Percentiles rank a stretch among this genome's conserved stretches.
phyloP scores from a whole-genome alignment of 2,797 vertebrate species.

The Oophaga sylvatica region DNA sequence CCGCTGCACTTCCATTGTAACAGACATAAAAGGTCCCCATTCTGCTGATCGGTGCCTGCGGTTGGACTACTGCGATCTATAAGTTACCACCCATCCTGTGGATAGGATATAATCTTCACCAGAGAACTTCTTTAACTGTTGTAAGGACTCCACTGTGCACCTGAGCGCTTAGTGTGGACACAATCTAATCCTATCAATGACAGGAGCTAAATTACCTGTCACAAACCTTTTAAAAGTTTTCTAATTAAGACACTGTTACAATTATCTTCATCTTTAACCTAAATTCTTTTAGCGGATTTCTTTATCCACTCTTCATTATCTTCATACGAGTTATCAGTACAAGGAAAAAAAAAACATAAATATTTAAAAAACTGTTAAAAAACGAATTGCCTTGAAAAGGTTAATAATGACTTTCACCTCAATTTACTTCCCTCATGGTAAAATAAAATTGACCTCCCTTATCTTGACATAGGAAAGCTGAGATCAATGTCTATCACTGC shows the following conservation, averaged over 20 bases:
- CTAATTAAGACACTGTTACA: constrained; percentile 27
- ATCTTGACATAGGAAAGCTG: constrained; percentile 46
- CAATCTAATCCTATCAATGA: not conserved
- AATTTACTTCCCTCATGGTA: constrained; percentile 44
- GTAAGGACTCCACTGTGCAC: not conserved
- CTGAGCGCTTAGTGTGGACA: not conserved
- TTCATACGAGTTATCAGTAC: constrained; percentile 14
- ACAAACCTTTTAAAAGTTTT: constrained; percentile 30
- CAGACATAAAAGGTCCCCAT: too few species aligned
- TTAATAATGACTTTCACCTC: constrained; percentile 53
- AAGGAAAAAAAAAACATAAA: constrained; percentile 11
- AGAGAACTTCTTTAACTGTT: not conserved
- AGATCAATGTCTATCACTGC: constrained; percentile 51
- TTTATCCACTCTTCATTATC: constrained; percentile 34
- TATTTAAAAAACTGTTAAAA: constrained; percentile 35
- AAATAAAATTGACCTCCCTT: constrained; percentile 45
- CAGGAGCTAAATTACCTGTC: constrained; percentile 37
- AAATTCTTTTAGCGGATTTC: constrained; percentile 15
- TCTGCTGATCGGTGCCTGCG: too few species aligned
- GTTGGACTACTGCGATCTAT: too few species aligned
- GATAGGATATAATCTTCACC: too few species aligned
- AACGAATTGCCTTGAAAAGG: constrained; percentile 28
- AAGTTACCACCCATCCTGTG: too few species aligned
- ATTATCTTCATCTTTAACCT: constrained; percentile 15
- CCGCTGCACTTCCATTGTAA: too few species aligned